Evolutionary conservation across 1,140 invertebrate genomes (phyloP), one percentile per base, ranked within the genome.

Genomic region (Drosophila willistoni): DNA sequence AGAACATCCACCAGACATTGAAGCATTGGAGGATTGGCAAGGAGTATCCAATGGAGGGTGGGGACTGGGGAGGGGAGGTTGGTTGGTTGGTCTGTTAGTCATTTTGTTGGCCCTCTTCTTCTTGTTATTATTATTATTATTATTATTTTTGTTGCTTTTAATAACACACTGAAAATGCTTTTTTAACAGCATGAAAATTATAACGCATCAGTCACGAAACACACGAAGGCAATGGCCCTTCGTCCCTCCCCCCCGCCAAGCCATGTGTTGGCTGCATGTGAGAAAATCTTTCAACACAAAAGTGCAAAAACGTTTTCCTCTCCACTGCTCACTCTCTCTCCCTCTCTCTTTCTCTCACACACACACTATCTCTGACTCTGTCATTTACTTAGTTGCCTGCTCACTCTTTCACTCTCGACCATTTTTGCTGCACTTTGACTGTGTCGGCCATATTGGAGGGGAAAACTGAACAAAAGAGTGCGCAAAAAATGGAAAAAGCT

Each of bases 191-290:
- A 86, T 78, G 73, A 59, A 90, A 90, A 90, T 87, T 90, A 90
- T 90, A 90, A 90, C 82, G 80, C 87, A 90, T 90, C 83, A 90
- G 87, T 90, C 87, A 90, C 87, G 87, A 90, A 63, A 78, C 61
- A 78, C 61, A 62, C 64, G 71, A 80, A 67, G 64, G 67, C 66
- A 60, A 69, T 41, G 41, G 44, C 19, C 42, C 22, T 55, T 10
- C 19, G 17, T 13, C 14, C 19, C 2, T 2, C 55, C 29, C 14
- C n/a, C 29, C 5, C 29, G 29, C 5, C 6, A 25, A 25, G 3
- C 29, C 29, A 7, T 29, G 29, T 7, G 29, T 29, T 29, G 29
- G 19, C 42, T 77, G 42, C 72, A 61, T 68, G 79, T 64, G 70
- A 29, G 29, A 64, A 77, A 80, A 74, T 73, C 73, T 77, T 79